phyloP scores from a whole-genome alignment of 2,113 vertebrate species.

The Scophthalmus maximus region DNA sequence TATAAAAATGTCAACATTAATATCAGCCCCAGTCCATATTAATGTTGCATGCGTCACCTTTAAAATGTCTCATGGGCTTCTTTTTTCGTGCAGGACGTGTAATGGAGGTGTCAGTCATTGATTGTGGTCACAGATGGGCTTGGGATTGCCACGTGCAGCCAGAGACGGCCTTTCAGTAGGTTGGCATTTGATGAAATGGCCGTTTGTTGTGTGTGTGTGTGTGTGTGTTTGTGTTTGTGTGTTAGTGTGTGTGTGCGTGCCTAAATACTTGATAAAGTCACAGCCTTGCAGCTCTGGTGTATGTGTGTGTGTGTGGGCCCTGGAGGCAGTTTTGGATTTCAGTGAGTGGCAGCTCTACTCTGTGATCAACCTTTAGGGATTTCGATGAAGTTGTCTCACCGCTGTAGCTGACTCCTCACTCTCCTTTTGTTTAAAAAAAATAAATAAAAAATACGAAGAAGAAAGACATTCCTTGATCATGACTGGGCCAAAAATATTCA shows the following conservation, averaged over 20 bases:
- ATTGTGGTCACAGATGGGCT: constrained; percentile 49
- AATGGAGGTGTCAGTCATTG: constrained; percentile 71
- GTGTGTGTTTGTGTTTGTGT: constrained; percentile 1
- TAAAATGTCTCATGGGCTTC: constrained; percentile 31
- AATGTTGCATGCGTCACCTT: constrained; percentile 59
- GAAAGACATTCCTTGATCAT: too few species aligned
- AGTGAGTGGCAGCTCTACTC: constrained; percentile 58
- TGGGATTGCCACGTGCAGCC: constrained; percentile 48
- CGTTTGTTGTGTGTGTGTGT: constrained; percentile 42
- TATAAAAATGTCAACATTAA: constrained; percentile 45
- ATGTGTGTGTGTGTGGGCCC: constrained; percentile 28
- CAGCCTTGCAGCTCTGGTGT: constrained; percentile 37
- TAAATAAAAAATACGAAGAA: too few species aligned
- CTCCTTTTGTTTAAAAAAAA: constrained; percentile 27
- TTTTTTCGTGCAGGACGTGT: constrained; percentile 32
- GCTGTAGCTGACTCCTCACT: constrained; percentile 23
- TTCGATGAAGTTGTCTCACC: constrained; percentile 47
- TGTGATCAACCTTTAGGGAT: constrained; percentile 58
- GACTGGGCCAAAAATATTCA: background rate
- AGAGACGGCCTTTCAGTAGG: constrained; percentile 58
- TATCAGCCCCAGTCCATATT: constrained; percentile 50
- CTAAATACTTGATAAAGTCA: constrained; percentile 68
- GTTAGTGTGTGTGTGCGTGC: constrained; percentile 22
- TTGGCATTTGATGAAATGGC: constrained; percentile 72
- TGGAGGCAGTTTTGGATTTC: constrained; percentile 50